Percentiles rank a stretch among this genome's conserved stretches.
These are phyloP conservation scores for Cryptosula pallasiana DNA, from an alignment of 2,888 invertebrate species.

Conservation along the genomic window DNA sequence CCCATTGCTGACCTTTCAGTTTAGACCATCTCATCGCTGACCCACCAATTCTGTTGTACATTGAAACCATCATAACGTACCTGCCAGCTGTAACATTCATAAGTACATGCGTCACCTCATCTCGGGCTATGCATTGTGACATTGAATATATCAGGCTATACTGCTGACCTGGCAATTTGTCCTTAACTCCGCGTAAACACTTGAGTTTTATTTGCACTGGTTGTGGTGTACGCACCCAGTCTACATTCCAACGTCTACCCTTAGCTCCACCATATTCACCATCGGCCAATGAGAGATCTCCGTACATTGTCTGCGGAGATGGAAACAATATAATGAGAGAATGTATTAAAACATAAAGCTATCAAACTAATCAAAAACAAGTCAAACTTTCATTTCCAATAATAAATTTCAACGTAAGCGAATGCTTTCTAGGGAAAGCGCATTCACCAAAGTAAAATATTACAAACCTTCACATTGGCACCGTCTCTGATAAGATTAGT, in stretches of 20 bases:
- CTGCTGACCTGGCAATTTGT: slow-evolving; percentile 45
- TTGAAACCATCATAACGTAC: slow-evolving; percentile 47
- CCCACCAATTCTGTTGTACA: slow-evolving; percentile 49
- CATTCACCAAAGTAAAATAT: no score
- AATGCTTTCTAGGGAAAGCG: no score
- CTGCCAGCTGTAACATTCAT: slow-evolving; percentile 43
- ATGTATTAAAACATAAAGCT: no score
- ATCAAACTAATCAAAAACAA: no score
- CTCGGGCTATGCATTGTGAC: no score
- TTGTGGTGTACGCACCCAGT: slow-evolving; percentile 49
- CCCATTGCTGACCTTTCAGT: slow-evolving; percentile 50
- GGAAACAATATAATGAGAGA: no score
- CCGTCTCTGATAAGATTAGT: slow-evolving; percentile 40
- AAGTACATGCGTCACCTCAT: no score
- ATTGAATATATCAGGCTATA: no score
- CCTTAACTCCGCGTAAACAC: slow-evolving; percentile 46
- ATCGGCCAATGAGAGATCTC: slow-evolving; percentile 47
- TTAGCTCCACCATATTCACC: slow-evolving; percentile 47
- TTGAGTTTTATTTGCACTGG: slow-evolving; percentile 48
- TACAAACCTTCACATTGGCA: slow-evolving; percentile 1
- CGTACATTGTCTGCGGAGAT: slow-evolving; percentile 43
- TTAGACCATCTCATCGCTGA: slow-evolving; percentile 49
- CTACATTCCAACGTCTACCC: slow-evolving; percentile 49
- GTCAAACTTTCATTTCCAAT: no score
- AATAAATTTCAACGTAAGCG: no score